Base-by-base conservation (phyloP, 1,140 invertebrate genomes). In the Hydropsyche tenuis region DNA sequence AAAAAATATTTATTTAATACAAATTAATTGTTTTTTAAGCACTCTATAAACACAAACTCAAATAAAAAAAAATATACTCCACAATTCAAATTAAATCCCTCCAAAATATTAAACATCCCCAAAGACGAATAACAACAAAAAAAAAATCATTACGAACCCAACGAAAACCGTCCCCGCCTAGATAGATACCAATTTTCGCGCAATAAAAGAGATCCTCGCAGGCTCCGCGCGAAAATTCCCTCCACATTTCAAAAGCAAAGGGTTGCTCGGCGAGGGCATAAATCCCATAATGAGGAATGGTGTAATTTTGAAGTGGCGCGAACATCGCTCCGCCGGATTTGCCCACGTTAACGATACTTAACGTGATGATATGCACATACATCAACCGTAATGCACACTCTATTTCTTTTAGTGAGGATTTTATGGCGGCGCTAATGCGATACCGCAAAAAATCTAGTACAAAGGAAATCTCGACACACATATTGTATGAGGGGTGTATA, bases 301-400 rank as follows among this genome's bases (percentile, higher is more conserved):
- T 23, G 56, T 60, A 60, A 60, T 60, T 60, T 60, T 60, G 56
- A 60, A 60, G 56, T 60, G 56, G 56, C 65, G 65, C 20, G 23
- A 68, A 65, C 27, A 25, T 25, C 60, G 25, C 60, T 66, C 45
- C 37, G 16, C 42, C 20, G 56, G 22, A 46, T 68, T 48, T 27
- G 11, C 20, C 65, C 65, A 68, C 42, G 65, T 68, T 45, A 68
- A 68, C 65, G 65, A 68, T 68, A 68, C 65, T 45, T 68, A 68
- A 68, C 45, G 43, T 48, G 65, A 48, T 48, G 65, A 68, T 45
- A 46, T 68, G 65, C 42, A 27, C 65, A 43, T 68, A 68, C 22
- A 68, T 68, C 65, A 66, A 46, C 14, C 43, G 42, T 68, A 68
- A 45, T 68, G 65, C 65, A 46, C 65, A 68, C 65, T 68, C 65